phyloP scores from a whole-genome alignment of 2,888 invertebrate species.

The Strigamia transsilvanica region DNA sequence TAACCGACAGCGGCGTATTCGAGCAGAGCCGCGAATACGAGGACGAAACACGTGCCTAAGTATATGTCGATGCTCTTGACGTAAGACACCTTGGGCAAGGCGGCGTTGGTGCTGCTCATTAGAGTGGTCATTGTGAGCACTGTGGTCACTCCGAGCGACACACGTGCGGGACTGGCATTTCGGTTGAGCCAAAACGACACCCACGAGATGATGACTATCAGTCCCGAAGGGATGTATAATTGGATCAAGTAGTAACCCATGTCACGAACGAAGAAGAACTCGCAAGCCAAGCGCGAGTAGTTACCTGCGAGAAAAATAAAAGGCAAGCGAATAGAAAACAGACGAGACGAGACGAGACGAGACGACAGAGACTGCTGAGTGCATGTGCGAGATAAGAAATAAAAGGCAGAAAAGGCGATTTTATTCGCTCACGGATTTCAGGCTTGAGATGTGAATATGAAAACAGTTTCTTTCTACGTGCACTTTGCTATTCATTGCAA shows the following conservation, averaged over 20 bases:
- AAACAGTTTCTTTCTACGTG: no score
- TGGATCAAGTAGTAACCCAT: conserved; percentile 99
- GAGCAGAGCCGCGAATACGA: conserved; percentile 97
- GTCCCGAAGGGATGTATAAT: conserved; percentile 96
- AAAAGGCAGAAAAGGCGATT: not conserved
- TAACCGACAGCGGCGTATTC: conserved; percentile 98
- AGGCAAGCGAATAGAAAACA: not conserved
- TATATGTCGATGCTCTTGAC: conserved; percentile 98
- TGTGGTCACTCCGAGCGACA: conserved; percentile 92
- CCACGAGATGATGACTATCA: conserved; percentile 97
- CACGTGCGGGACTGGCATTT: conserved; percentile 92
- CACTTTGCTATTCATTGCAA: not conserved
- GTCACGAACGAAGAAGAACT: conserved; percentile 95
- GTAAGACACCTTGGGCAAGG: conserved; percentile 97
- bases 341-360: no score
- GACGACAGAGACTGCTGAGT: not conserved
- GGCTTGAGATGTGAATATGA: not conserved
- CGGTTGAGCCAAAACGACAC: conserved; percentile 96
- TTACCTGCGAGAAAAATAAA: conserved; percentile 71
- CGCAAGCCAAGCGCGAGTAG: conserved; percentile 94
- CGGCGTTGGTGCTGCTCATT: conserved; percentile 95
- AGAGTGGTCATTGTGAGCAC: conserved; percentile 97
- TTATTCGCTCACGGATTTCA: conserved; percentile 1
- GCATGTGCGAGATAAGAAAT: not conserved
- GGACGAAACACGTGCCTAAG: conserved; percentile 96